A percentile compares a stretch with the other conserved stretches of the same genome.
Conservation (phyloP, 2,888 invertebrate genomes). For the Ceratothoa steindachneri region DNA sequence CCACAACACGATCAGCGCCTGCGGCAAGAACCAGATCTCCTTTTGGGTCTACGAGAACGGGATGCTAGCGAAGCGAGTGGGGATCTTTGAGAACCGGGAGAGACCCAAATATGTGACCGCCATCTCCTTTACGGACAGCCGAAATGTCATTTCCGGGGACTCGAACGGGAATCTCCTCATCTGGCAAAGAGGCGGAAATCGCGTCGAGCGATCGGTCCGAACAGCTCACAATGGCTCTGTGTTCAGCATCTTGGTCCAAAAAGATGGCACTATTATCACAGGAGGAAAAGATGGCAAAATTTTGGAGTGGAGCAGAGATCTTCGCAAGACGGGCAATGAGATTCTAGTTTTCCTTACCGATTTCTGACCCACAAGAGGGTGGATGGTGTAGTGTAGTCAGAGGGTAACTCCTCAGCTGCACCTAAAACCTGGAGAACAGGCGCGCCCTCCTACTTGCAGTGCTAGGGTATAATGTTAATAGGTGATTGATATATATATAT, state of each 20-base stretch:
- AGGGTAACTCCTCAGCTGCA: too few relatives aligned
- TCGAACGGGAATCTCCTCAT: constrained; percentile 84
- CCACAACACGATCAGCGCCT: constrained; percentile 78
- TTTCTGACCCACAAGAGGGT: too few relatives aligned
- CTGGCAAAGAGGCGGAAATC: constrained; percentile 79
- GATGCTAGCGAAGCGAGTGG: constrained; percentile 60
- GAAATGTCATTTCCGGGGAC: constrained; percentile 81
- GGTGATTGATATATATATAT: too few relatives aligned
- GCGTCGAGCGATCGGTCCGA: constrained; percentile 63
- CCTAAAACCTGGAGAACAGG: too few relatives aligned
- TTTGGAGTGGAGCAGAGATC: constrained; percentile 61
- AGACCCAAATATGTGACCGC: constrained; percentile 90
- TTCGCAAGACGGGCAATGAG: constrained; percentile 49
- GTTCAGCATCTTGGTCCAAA: constrained; percentile 74
- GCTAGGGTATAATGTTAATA: too few relatives aligned
- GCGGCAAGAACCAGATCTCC: constrained; percentile 63
- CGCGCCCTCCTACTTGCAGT: too few relatives aligned
- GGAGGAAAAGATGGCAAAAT: constrained; percentile 83
- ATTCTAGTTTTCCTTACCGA: too few relatives aligned
- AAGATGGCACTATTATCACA: constrained; percentile 77
- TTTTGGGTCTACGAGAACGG: constrained; percentile 48
- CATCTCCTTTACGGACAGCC: constrained; percentile 77
- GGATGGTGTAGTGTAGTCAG: too few relatives aligned
- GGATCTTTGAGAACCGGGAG: constrained; percentile 80
- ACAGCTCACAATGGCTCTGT: constrained; percentile 80